phyloP scores from a whole-genome alignment of 2,113 vertebrate species.

The Lepisosteus osseus region DNA sequence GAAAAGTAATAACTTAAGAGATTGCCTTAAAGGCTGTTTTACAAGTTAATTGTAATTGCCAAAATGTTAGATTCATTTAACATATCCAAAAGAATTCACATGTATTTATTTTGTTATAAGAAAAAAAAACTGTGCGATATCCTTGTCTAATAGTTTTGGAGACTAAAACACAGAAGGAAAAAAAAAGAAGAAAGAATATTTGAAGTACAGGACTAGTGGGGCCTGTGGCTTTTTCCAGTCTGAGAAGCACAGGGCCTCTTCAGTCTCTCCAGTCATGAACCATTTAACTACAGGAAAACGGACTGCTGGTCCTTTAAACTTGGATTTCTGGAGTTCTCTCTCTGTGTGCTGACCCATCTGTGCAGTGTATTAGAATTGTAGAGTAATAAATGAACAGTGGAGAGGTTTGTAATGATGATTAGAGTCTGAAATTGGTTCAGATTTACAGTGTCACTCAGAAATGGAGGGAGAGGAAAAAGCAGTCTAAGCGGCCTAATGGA shows the following conservation, averaged over 20 bases:
- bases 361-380: constrained; percentile 79
- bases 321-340: constrained; percentile 50
- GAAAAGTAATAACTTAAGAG: too few relatives aligned
- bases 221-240: too few relatives aligned
- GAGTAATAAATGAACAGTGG: constrained; percentile 94
- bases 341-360: constrained; percentile 69
- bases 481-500: constrained; percentile 98
- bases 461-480: constrained; percentile 88
- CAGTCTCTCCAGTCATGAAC: constrained; percentile 70
- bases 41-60: too few relatives aligned
- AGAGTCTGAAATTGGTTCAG: constrained; percentile 99
- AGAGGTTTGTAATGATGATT: constrained; percentile 99
- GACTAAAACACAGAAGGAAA: too few relatives aligned
- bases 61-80: too few relatives aligned
- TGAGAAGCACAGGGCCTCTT: constrained; percentile 17
- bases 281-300: constrained; percentile 73
- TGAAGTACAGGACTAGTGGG: too few relatives aligned
- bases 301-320: constrained; percentile 73
- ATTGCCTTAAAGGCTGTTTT: too few relatives aligned
- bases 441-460: constrained; percentile 98
- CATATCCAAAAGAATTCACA: too few relatives aligned
- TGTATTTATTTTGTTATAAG: too few relatives aligned
- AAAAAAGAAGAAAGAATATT: too few relatives aligned
- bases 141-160: too few relatives aligned
- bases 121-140: too few relatives aligned